Conservation (phyloP, 2,888 invertebrate genomes). For the Ellobium chinense region DNA sequence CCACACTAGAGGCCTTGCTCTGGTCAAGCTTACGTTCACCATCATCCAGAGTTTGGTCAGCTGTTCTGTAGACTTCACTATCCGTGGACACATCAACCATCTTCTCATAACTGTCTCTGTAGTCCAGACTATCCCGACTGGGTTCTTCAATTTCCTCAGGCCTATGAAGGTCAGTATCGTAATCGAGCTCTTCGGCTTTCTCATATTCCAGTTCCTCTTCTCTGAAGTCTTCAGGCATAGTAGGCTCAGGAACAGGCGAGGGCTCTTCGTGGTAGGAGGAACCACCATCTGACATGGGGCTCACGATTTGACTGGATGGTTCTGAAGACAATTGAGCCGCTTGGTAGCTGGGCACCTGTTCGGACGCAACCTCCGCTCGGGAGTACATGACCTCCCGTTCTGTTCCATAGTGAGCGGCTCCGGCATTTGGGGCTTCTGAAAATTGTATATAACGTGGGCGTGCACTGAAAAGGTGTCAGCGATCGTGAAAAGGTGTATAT, state of each 20-base stretch:
- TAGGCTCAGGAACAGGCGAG: constrained; percentile 57
- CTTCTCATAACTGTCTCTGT: not conserved
- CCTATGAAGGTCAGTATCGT: constrained; percentile 12
- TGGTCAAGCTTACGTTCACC: not conserved
- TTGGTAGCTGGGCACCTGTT: not conserved
- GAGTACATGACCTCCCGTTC: constrained; percentile 43
- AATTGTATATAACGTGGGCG: constrained; percentile 15
- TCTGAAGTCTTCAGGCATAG: constrained; percentile 52
- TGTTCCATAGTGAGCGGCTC: not conserved
- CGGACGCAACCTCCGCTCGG: constrained; percentile 29
- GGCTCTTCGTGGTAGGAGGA: constrained; percentile 55
- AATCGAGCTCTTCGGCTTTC: constrained; percentile 19
- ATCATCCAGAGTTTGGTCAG: constrained; percentile 20
- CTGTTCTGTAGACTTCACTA: not conserved
- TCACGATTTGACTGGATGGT: constrained; percentile 46
- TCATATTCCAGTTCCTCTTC: constrained; percentile 46
- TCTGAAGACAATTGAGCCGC: not conserved
- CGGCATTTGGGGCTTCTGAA: constrained; percentile 26
- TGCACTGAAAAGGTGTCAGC: not conserved
- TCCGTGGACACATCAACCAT: constrained; percentile 1
- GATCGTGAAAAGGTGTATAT: no score
- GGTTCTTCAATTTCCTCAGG: constrained; percentile 2
- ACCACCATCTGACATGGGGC: constrained; percentile 52
- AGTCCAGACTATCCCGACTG: constrained; percentile 18
- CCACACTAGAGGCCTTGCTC: not conserved